Base-by-base conservation (phyloP, 1,140 invertebrate genomes). In the Halyomorpha halys region DNA sequence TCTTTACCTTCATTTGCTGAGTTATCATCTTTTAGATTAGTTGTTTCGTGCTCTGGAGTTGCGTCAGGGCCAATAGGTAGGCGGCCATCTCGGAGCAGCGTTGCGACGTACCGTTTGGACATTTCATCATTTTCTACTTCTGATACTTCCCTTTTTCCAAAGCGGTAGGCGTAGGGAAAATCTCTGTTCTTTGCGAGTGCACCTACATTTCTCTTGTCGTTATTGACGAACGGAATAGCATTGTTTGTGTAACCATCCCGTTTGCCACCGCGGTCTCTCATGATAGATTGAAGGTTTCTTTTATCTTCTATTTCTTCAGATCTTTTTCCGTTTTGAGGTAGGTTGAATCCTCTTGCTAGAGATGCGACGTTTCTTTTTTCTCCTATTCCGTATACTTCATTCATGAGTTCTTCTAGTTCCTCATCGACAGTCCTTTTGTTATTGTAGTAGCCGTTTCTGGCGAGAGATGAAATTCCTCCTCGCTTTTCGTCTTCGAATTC, bases 211-310 rank as follows among this genome's bases (percentile, higher is more conserved):
- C 66, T 25, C 49, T 69, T 69, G 19, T 69, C 64, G 15, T 21
- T 23, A 18, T 60, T 63, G 3, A 62, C 63, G 39, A 66, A 64
- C 2, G 66, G 66, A 15, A 66, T 66, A 9, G 64, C 66, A n/a
- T 63, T 61, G 49, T 65, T 68, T n/a, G 44, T 60, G 21, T 65
- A 54, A 44, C 56, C 53, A 15, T 69, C 63, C 8, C 70, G 51
- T 69, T 71, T 72, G 13, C 66, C 67, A 23, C 62, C 49, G 19
- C 69, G 54, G 64, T 68, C 69, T 44, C 69, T 66, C 9, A 68
- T 49, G 14, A 71, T 49, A 0, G 69, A 68, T 18, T 66, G 67
- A 19, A 71, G 16, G 62, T 71, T 68, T 44, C 70, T 65, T 47
- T 71, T 72, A 13, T 68, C 66, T 13, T 66, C 65, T 5, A 49